Base-by-base conservation (phyloP, 2,113 vertebrate species). In the Ramphastos sulfuratus region DNA sequence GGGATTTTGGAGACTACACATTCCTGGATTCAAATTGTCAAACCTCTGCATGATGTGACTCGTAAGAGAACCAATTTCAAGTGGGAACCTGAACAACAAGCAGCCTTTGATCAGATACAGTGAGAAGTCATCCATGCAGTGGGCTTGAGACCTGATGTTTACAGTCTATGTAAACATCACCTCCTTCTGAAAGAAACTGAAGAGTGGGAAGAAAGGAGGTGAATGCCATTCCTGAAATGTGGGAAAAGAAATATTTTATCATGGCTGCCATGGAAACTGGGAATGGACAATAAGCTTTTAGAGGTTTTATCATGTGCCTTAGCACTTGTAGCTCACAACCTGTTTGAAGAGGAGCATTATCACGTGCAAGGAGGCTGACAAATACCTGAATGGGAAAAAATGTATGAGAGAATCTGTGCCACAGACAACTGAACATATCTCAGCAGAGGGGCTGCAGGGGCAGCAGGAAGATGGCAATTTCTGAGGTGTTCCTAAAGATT, bases 271-370 rank as follows among this genome's bases (percentile, higher is more conserved):
- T 66, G 77, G 96, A 82, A 96, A 96, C 92, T 87, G 60, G 33
- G 55, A 92, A 89, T 37, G 96, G 96, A 96, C 96, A 96, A 85
- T 93, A 87, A 92, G 89, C 75, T 79, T 81, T 92, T 69, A 35
- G 31, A 78, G 63, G 50, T 82, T 94, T 95, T 79, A 58, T 76
- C 48, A 73, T 76, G 92, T 94, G 54, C 42, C 77, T 86, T 79
- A 92, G 89, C 70, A 79, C 80, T 88, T 82, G 85, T 73, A 92
- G 50, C 61, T 31, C 15, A 46, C 74, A 86, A 70, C 89, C 71
- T 75, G 30, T 55, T 67, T 90, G 84, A 82, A 90, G 65, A 92
- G 80, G 46, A 87, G 27, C 39, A 65, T 90, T 92, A 55, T 37
- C 63, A 31, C 6, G 7, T n/a, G 73, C n/a, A 39, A 24, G 9